Conservation (phyloP, 1,140 invertebrate species). For the Oryctes rhinoceros region DNA sequence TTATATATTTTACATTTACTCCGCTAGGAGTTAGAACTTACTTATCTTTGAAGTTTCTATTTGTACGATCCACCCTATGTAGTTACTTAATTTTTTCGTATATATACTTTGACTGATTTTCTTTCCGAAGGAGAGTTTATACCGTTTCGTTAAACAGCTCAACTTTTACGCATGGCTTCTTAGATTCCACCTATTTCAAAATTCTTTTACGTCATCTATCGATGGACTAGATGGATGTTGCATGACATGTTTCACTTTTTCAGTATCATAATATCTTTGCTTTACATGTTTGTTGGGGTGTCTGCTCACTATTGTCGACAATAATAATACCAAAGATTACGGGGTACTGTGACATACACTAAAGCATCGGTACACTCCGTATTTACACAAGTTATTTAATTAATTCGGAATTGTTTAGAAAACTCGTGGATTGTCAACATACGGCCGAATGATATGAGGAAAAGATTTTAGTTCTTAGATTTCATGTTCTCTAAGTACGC, state of each 20-base stretch:
- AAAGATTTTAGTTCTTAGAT: too few relatives aligned
- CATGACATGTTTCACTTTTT: not conserved
- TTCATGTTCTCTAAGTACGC: too few relatives aligned
- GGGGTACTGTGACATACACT: too few relatives aligned
- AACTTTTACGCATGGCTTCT: constrained; percentile 47
- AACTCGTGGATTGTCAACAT: too few relatives aligned
- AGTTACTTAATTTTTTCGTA: constrained; percentile 1
- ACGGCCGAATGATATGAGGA: too few relatives aligned
- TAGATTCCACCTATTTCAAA: not conserved
- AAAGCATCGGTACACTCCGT: too few relatives aligned
- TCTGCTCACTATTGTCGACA: not conserved
- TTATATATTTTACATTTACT: not conserved
- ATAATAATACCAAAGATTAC: too few relatives aligned
- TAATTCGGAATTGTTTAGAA: too few relatives aligned
- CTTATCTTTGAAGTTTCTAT: constrained; percentile 17
- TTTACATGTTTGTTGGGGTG: not conserved
- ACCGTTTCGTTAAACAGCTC: constrained; percentile 55
- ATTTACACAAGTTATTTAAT: too few relatives aligned
- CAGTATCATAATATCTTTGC: not conserved
- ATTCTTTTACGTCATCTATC: not conserved
- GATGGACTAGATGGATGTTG: not conserved
- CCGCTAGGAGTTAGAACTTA: not conserved
- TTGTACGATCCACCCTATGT: constrained; percentile 16
- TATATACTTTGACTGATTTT: not conserved
- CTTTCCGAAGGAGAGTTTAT: not conserved